Evolutionary conservation across 2,888 invertebrate species (phyloP), one percentile per base, ranked within the genome.

Genomic region (Spilarctia lutea): DNA sequence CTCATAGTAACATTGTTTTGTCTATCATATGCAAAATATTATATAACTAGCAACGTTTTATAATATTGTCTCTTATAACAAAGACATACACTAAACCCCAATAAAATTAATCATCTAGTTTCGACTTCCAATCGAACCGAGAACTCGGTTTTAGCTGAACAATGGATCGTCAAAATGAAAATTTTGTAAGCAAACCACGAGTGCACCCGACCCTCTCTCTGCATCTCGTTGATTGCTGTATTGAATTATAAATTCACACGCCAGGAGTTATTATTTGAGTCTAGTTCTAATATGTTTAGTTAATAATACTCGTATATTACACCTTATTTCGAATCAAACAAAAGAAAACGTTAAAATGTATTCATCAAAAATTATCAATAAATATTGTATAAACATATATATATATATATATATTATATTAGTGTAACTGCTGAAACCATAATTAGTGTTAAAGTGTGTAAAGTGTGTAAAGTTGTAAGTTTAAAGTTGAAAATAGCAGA

Each of bases 101-200:
- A 30, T 63, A 30, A 63, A 63, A 30, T 30, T 63, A 30, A 63
- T 63, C 18, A 63, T 63, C 30, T 16, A 30, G 30, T 13, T 63
- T 30, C 30, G 13, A 63, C 30, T 63, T 6, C 30, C 63, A 63
- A 63, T 63, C 18, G 30, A 63, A 63, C 63, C 30, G 63, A 30
- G 30, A 30, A 45, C 30, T 4, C 2, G 45, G 45, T 24, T 27
- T 48, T 24, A 68, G 68, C 18, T 18, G 24, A 68, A 69, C 27
- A 70, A 39, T 60, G 24, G 60, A 39, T 39, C 35, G 56, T 70
- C 27, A 18, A 56, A 56, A 56, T 69, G 39, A 56, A 56, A 60
- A 60, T 69, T 69, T 33, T 56, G 35, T 39, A 69, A 18, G 39
- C 56, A 56, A 35, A 69, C 39, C 56, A 69, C 56, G 69, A 35